Conservation (phyloP, 2,888 invertebrate genomes). For the Torymus aiolomorphi region DNA sequence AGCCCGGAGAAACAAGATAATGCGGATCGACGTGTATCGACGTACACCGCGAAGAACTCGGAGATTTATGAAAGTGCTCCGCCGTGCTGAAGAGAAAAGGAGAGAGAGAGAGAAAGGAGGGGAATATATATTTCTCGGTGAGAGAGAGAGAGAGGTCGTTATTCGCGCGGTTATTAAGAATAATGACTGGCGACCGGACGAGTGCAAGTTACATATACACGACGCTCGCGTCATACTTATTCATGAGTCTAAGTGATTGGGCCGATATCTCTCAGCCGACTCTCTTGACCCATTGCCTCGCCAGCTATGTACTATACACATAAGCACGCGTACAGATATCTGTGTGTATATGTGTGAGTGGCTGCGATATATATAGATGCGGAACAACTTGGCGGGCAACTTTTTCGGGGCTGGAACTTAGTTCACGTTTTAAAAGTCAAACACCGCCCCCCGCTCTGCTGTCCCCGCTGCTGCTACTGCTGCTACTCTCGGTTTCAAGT, state of each 20-base stretch:
- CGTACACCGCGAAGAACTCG: neutral
- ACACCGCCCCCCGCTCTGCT: conserved; percentile 1
- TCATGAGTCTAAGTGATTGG: conserved; percentile 54
- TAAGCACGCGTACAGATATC: neutral
- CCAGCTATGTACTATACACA: too few relatives aligned
- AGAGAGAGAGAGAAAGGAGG: too few relatives aligned
- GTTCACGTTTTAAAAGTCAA: conserved; percentile 42
- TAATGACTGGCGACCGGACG: conserved; percentile 45
- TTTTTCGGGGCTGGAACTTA: conserved; percentile 28
- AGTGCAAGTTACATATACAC: neutral
- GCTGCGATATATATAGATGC: neutral
- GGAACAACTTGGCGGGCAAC: conserved; percentile 17
- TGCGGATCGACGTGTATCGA: conserved; percentile 22
- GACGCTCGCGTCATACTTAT: conserved; percentile 40
- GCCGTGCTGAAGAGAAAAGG: too few relatives aligned
- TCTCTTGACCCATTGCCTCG: conserved; percentile 23
- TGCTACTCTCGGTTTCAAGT: conserved; percentile 10
- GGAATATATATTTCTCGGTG: too few relatives aligned
- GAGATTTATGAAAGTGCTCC: conserved; percentile 39
- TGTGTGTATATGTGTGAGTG: neutral
- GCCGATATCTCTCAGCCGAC: conserved; percentile 22
- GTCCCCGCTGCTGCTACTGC: too few relatives aligned
- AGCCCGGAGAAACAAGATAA: conserved; percentile 2
- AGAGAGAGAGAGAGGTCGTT: conserved; percentile 11
- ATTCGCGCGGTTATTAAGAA: conserved; percentile 45